Evolutionary conservation across 2,113 vertebrate species (phyloP).

Genomic region (Ia io): DNA sequence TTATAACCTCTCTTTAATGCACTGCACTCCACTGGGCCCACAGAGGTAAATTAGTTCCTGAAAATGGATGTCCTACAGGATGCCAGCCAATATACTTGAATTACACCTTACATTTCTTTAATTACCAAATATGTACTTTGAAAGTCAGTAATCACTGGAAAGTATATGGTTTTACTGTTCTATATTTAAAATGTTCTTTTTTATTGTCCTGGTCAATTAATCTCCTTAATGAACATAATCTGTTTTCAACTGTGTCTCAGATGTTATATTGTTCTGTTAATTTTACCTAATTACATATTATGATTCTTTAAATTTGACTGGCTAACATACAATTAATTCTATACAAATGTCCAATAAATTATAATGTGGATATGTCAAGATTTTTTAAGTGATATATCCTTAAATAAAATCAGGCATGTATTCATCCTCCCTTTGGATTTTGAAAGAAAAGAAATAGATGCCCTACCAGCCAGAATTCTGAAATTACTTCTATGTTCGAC

Average conservation of each 20-base stretch:
- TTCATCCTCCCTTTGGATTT: neutral
- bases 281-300: neutral
- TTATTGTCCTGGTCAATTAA: constrained; percentile 1
- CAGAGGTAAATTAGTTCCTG: neutral
- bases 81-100: neutral
- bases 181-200: constrained; percentile 26
- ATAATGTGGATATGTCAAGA: neutral
- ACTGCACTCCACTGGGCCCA: neutral
- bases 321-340: neutral
- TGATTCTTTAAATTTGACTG: constrained; percentile 11
- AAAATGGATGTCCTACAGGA: neutral
- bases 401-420: neutral
- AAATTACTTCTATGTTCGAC: neutral
- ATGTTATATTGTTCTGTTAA: neutral
- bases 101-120: neutral
- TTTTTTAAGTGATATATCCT: neutral
- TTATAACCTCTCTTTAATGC: neutral
- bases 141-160: neutral
- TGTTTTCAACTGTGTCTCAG: constrained; percentile 18
- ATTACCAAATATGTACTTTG: neutral
- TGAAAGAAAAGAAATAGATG: constrained; percentile 23
- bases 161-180: neutral
- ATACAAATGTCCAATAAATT: constrained; percentile 3
- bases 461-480: neutral
- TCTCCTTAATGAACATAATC: neutral